Evolutionary conservation across 2,888 invertebrate genomes (phyloP).

Genomic region (Pomacea canaliculata): DNA sequence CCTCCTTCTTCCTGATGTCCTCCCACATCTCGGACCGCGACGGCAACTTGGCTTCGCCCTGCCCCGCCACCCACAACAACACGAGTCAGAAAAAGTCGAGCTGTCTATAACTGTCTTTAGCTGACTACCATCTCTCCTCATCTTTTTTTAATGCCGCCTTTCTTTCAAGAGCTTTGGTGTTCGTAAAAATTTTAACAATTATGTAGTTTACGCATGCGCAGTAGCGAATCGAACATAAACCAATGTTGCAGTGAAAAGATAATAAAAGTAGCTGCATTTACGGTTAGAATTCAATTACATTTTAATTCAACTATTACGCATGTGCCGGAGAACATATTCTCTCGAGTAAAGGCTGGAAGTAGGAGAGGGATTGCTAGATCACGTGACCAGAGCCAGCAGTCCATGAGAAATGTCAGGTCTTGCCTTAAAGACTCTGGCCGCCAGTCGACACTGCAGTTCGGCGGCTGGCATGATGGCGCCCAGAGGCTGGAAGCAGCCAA

Average conservation of each 20-base stretch:
- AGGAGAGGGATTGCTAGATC: background rate
- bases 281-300: background rate
- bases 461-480: slow-evolving; percentile 72
- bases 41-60: background rate
- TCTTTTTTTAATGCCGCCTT: too few species aligned
- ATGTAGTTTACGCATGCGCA: too few species aligned
- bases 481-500: slow-evolving; percentile 71
- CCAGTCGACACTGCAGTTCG: slow-evolving; percentile 72
- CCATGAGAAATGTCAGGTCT: too few species aligned
- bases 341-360: background rate
- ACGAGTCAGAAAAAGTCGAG: background rate
- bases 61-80: background rate
- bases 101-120: background rate
- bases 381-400: too few species aligned
- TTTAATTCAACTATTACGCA: background rate
- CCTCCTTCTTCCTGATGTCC: background rate
- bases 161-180: background rate
- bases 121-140: background rate
- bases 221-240: too few species aligned
- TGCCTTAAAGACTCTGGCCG: slow-evolving; percentile 65
- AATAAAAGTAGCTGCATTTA: background rate
- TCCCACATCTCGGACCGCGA: background rate
- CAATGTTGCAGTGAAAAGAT: background rate
- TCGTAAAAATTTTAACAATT: background rate
- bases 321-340: background rate